These are phyloP conservation scores for Decapterus maruadsi DNA, from an alignment of 2,797 vertebrate genomes.

Conservation along the genomic window DNA sequence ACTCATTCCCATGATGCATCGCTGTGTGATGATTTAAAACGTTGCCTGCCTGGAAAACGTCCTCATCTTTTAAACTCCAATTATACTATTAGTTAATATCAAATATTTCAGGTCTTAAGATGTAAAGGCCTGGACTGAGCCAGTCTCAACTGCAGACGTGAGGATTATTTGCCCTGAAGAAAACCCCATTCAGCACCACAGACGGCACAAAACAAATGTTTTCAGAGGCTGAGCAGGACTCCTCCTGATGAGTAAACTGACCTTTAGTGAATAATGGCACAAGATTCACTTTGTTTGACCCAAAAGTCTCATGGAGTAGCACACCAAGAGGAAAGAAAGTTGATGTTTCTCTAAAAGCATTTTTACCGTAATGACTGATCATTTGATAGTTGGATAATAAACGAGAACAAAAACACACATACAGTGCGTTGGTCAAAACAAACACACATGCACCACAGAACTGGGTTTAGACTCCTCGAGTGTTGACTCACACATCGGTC, in stretches of 20 bases:
- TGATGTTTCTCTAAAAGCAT: neutral
- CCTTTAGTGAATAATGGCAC: neutral
- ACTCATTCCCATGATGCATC: neutral
- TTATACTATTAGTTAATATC: neutral
- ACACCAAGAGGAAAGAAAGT: too few species aligned
- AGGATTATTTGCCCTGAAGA: slow-evolving; percentile 15
- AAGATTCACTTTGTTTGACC: too few species aligned
- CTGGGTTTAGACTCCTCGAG: neutral
- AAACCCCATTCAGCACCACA: slow-evolving; percentile 15
- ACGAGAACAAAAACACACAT: neutral
- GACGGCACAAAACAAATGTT: slow-evolving; percentile 1
- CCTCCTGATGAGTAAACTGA: neutral
- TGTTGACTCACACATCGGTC: slow-evolving; percentile 7
- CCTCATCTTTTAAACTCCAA: neutral
- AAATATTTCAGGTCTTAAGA: neutral
- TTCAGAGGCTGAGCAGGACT: neutral
- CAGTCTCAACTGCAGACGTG: too few species aligned
- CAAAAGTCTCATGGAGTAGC: too few species aligned
- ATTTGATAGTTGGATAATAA: neutral
- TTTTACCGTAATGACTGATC: neutral
- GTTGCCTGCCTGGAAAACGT: neutral
- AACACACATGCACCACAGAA: neutral
- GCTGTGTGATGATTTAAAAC: neutral
- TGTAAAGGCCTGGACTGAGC: too few species aligned
- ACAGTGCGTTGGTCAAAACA: neutral